Evolutionary conservation across 2,797 vertebrate species (phyloP).

Genomic region (Centropyge bicolor): DNA sequence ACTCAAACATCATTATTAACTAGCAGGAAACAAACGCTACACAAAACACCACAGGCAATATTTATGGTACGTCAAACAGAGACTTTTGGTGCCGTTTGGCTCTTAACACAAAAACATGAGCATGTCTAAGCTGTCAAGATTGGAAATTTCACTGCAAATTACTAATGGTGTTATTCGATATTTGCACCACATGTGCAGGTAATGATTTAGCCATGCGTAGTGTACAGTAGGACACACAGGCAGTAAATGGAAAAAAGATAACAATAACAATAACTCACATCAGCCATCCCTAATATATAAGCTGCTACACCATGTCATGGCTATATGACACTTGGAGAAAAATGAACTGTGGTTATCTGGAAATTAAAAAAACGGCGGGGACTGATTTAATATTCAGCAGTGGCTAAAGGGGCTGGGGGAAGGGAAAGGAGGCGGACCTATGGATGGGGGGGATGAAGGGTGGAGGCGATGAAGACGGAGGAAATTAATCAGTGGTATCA

Average conservation of each 20-base stretch:
- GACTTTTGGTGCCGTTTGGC: conserved; percentile 28
- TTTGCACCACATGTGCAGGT: conserved; percentile 53
- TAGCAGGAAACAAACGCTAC: conserved; percentile 39
- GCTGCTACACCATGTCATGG: conserved; percentile 63
- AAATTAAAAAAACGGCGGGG: conserved; percentile 82
- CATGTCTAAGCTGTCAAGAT: conserved; percentile 41
- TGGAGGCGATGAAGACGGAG: conserved; percentile 59
- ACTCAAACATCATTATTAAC: conserved; percentile 49
- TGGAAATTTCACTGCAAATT: conserved; percentile 52
- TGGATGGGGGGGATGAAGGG: conserved; percentile 45
- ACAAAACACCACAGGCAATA: conserved; percentile 43
- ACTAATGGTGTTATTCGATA: conserved; percentile 52
- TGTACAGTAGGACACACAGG: conserved; percentile 62
- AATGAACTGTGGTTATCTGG: conserved; percentile 82
- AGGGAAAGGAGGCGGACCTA: conserved; percentile 57
- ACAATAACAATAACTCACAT: conserved; percentile 76
- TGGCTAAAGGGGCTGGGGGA: conserved; percentile 71
- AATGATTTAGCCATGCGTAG: conserved; percentile 71
- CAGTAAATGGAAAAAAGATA: conserved; percentile 72
- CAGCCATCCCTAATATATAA: conserved; percentile 65
- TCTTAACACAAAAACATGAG: conserved; percentile 27
- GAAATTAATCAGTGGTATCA: conserved; percentile 81
- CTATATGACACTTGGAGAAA: conserved; percentile 73
- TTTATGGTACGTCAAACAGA: conserved; percentile 31
- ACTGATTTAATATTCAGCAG: conserved; percentile 83